Base-by-base conservation (phyloP, 2,797 vertebrate genomes). In the Echeneis naucrates region DNA sequence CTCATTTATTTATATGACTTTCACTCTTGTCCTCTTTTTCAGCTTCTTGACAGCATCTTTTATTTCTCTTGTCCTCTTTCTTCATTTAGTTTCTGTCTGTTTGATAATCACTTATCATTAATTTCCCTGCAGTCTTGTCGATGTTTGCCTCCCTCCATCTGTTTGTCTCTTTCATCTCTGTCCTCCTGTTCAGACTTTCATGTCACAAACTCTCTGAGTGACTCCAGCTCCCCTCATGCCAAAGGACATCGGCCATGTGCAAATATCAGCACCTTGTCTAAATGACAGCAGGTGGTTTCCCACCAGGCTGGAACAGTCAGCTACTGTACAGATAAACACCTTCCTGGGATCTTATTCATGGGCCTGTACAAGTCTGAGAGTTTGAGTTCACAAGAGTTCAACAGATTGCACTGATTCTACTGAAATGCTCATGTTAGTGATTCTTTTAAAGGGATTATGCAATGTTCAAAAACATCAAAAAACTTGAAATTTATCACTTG, bases 61-160 rank as follows among this genome's bases (percentile, higher is more conserved):
- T 38, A n/a, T 55, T 42, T 37, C 14, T 38, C 33, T 42, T 23
- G 11, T 26, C n/a, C n/a, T n/a, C n/a, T 61, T 57, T 50, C 23
- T 30, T 19, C 1, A 11, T 10, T 21, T 35, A 51, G 44, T 59
- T 59, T 60, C 21, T 4, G 24, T 60, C 57, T 47, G 37, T 72
- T 61, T 70, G 51, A 61, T 66, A 6, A 17, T 30, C 54, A 57
- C 37, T 61, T 51, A 27, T 62, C 30, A 24, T 45, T 37, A 7
- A 59, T 75, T 71, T 78, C 45, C 35, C 57, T 37, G 6, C 72
- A 52, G 52, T 54, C 53, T 59, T 23, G 5, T 35, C 5, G 33
- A 66, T 47, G 13, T 71, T 48, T 62, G 17, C 35, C 50, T 35
- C 45, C 0, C 8, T 40, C 17, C 7, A 7, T 4, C 30, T 19